phyloP scores from a whole-genome alignment of 2,113 vertebrate species.

The Silurus meridionalis region DNA sequence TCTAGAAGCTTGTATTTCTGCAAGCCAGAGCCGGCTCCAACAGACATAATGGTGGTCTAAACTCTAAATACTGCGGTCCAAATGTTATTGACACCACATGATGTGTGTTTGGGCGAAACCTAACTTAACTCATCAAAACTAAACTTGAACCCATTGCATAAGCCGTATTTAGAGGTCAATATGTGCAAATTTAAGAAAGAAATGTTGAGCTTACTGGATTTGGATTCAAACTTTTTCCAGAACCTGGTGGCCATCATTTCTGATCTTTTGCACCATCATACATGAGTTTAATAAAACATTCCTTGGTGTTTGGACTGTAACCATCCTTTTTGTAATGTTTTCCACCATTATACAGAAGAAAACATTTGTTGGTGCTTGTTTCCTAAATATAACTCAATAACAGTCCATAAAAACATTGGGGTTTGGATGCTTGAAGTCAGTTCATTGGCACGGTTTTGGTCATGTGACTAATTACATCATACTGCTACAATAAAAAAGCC shows the following conservation, averaged over 20 bases:
- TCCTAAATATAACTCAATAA: neutral
- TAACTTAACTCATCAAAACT: no score
- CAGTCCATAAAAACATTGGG: neutral
- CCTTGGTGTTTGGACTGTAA: neutral
- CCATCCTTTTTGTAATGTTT: no score
- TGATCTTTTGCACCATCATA: neutral
- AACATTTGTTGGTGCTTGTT: neutral
- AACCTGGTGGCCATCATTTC: neutral
- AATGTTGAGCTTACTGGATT: no score
- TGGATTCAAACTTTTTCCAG: neutral
- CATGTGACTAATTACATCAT: neutral
- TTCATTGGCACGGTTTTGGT: neutral
- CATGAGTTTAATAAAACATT: neutral
- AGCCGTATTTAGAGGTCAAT: no score
- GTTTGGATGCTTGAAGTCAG: neutral
- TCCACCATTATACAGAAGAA: no score
- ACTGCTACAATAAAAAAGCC: neutral
- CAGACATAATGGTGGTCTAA: neutral
- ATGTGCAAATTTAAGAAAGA: no score
- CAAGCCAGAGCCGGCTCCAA: neutral
- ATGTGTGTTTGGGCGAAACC: no score
- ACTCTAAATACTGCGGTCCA: neutral
- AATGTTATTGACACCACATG: neutral
- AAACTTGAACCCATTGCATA: neutral
- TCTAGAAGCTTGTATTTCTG: neutral